Base-by-base conservation (phyloP, 2,797 vertebrate species). In the Petrocephalus sullivani region DNA sequence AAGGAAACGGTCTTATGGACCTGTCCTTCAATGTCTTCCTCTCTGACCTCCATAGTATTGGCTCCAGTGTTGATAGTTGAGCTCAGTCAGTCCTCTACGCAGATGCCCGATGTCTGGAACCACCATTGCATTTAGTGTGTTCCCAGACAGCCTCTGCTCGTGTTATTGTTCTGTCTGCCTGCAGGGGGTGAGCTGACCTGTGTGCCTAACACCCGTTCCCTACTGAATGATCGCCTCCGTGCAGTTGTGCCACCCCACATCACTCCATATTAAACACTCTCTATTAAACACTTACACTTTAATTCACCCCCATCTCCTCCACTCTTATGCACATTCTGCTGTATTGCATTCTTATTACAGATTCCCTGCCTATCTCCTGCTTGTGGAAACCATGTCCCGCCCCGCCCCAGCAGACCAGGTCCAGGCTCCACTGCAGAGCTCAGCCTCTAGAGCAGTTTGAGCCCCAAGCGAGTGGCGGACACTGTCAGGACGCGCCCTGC, bases 11-110 rank as follows among this genome's bases (percentile, higher is more conserved):
- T 93, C 91, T 93, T 92, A 93, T 95, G 93, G 94, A 92, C 90
- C 91, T 93, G 93, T 94, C 93, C 91, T 89, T 92, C 90, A 93
- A 93, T 92, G 92, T 90, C 92, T 91, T 91, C 87, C 87, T 88
- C 91, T 91, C 92, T 90, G 90, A 90, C 90, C 89, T 88, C 89
- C 92, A 90, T 90, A 90, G 91, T 91, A 93, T 90, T 91, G 93
- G 90, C 91, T 89, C 89, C 37, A 2, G 41, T 88, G 88, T 94
- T 91, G 91, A 92, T 91, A 75, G n/a, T 16, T 51, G 23, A 2
- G 61, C 49, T 75, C 53, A 23, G 21, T 60, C 16, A 10, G 86
- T 71, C 46, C 10, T 14, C 23, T 67, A 67, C 64, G 33, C 86
- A 12, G 41, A 41, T 41, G 23, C 12, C 19, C n/a, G 12, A 33